Percentiles rank a stretch among this genome's conserved stretches.
Evolutionary conservation across 2,113 vertebrate species (phyloP).

Genomic region (Malurus elegans): DNA sequence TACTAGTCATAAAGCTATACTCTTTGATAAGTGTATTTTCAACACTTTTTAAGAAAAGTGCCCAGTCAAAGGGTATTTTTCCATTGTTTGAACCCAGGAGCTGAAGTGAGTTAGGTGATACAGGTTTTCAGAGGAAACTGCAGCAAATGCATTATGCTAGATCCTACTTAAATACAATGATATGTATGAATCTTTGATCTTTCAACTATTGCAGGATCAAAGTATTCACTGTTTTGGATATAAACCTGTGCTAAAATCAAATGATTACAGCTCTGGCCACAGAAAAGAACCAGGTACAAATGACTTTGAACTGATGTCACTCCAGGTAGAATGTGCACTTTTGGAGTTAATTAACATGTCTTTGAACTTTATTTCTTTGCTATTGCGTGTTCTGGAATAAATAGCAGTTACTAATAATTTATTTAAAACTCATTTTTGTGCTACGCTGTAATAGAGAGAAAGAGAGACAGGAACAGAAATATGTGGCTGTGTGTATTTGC

Average conservation of each 20-base stretch:
- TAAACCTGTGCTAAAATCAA: slow-evolving; percentile 61
- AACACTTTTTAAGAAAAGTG: neutral
- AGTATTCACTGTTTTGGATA: slow-evolving; percentile 56
- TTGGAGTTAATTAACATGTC: slow-evolving; percentile 66
- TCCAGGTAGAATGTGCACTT: slow-evolving; percentile 19
- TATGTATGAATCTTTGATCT: slow-evolving; percentile 68
- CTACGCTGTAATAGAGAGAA: neutral
- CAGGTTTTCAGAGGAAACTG: neutral
- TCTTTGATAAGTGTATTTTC: neutral
- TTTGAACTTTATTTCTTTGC: slow-evolving; percentile 67
- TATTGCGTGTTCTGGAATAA: slow-evolving; percentile 52
- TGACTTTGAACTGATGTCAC: slow-evolving; percentile 64
- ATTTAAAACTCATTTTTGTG: slow-evolving; percentile 47
- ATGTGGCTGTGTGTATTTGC: neutral
- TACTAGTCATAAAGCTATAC: neutral
- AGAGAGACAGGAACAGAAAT: slow-evolving; percentile 12
- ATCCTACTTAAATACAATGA: slow-evolving; percentile 20
- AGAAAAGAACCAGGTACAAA: slow-evolving; percentile 51
- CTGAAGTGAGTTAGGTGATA: neutral
- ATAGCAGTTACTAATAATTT: slow-evolving; percentile 49
- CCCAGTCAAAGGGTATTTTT: neutral
- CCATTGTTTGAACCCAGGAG: neutral
- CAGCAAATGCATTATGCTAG: neutral
- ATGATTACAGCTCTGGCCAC: slow-evolving; percentile 55
- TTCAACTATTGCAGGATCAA: slow-evolving; percentile 59